phyloP scores from a whole-genome alignment of 2,113 vertebrate genomes.

The Patagioenas fasciata region DNA sequence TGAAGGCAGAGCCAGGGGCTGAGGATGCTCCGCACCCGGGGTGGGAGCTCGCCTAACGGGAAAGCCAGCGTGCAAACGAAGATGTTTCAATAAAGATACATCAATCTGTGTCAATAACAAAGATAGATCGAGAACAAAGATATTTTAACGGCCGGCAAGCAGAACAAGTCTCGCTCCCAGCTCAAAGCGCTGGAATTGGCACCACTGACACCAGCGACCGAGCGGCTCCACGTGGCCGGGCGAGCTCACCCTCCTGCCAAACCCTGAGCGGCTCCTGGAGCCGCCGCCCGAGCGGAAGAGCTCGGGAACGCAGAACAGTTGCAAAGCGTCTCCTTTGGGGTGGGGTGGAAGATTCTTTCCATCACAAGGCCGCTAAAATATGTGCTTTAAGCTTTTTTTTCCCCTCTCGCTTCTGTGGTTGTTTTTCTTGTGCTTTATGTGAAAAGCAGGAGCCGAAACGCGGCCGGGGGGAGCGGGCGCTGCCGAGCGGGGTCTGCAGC shows the following conservation, averaged over 20 bases:
- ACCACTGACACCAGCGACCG: rapidly evolving
- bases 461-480: background rate
- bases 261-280: background rate
- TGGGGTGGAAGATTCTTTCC: background rate
- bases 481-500: background rate
- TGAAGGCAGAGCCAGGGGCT: no score
- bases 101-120: no score
- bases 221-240: no score
- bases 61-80: background rate
- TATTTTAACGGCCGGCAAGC: background rate
- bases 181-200: background rate
- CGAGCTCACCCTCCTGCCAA: no score
- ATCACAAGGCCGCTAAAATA: background rate
- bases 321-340: background rate
- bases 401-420: background rate
- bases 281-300: background rate
- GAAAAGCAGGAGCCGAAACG: background rate
- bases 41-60: rapidly evolving
- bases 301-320: background rate
- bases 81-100: no score
- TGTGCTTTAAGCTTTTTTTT: background rate
- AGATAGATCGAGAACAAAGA: no score
- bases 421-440: no score
- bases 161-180: background rate
- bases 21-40: background rate